Evolutionary conservation across 2,888 invertebrate genomes (phyloP), one percentile per base, ranked within the genome.

Genomic region (Agelastica alni): DNA sequence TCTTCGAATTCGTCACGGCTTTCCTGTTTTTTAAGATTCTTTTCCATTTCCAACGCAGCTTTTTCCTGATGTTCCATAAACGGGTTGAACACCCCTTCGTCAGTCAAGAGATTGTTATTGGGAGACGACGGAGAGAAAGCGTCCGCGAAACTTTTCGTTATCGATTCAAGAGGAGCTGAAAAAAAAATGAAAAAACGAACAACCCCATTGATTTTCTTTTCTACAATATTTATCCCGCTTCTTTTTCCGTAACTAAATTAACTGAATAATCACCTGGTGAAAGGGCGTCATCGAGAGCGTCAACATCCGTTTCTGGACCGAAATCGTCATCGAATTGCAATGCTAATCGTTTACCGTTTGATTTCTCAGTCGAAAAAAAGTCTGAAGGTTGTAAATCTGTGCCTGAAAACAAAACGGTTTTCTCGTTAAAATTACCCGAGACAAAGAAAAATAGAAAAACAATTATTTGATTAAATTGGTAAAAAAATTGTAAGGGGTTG

Each of bases 271-370:
- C 74, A 53, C 72, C 65, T 26, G 76, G 74, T 13, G 77, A 73
- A 2, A 70, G 59, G 2, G 77, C 78, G 56, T 84, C 84, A 61
- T 83, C 81, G 49, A 84, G 81, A 17, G 83, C 81, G 73, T 89
- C 89, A 6, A 89, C 88, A 60, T 88, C 86, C 0, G 88, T 88
- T 78, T 89, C 89, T 0, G 88, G 88, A 2, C 89, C 89, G 61
- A 88, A 80, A 74, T 89, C 87, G 62, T 78, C 78, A 61, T 77
- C 77, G 17, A 66, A 60, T 9, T 65, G 66, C 6, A 66, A 56
- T 32, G 66, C 63, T 31, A 64, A 46, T 37, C 68, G 62, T 54
- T 68, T 70, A 20, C 69, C 63, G 58, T 67, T 68, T 17, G 65
- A 62, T 58, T 70, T 70, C 37, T 70, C 70, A n/a, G 57, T 64